phyloP scores from a whole-genome alignment of 2,797 vertebrate genomes.

The Crocodylus rhombifer region DNA sequence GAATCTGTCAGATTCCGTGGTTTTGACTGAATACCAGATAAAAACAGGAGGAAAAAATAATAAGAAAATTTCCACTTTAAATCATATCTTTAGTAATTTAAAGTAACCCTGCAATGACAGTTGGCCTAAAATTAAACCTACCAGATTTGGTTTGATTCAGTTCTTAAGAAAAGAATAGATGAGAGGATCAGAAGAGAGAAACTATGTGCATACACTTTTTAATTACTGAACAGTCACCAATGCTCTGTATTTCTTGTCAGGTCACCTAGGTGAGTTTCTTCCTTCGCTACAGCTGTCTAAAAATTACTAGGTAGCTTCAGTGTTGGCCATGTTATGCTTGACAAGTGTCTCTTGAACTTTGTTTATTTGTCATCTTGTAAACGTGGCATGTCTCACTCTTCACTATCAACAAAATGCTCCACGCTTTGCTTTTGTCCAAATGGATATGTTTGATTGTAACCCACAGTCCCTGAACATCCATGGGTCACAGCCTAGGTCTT shows the following conservation, averaged over 20 bases:
- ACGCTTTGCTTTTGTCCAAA: conserved; percentile 47
- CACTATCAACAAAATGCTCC: conserved; percentile 39
- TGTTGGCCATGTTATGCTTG: conserved; percentile 38
- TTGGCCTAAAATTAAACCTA: neutral
- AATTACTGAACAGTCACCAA: conserved; percentile 65
- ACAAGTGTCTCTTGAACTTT: conserved; percentile 43
- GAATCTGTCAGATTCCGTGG: no score
- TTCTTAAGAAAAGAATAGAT: conserved; percentile 59
- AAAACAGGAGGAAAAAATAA: no score
- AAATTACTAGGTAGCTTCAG: conserved; percentile 32
- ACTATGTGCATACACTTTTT: conserved; percentile 52
- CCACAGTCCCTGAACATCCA: conserved; percentile 29
- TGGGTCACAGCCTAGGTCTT: conserved; percentile 28
- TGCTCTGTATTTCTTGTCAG: conserved; percentile 47
- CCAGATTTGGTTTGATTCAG: neutral
- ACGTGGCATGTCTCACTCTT: conserved; percentile 60
- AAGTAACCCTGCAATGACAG: neutral
- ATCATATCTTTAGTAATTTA: neutral
- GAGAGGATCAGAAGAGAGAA: conserved; percentile 57
- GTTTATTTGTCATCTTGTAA: conserved; percentile 67
- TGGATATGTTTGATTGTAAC: conserved; percentile 16
- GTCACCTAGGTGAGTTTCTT: conserved; percentile 67
- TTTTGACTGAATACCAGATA: no score
- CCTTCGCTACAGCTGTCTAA: conserved; percentile 57
- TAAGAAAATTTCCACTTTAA: no score